Base-by-base conservation (phyloP, 1,140 invertebrate species). In the Drosophila parabipectinata region DNA sequence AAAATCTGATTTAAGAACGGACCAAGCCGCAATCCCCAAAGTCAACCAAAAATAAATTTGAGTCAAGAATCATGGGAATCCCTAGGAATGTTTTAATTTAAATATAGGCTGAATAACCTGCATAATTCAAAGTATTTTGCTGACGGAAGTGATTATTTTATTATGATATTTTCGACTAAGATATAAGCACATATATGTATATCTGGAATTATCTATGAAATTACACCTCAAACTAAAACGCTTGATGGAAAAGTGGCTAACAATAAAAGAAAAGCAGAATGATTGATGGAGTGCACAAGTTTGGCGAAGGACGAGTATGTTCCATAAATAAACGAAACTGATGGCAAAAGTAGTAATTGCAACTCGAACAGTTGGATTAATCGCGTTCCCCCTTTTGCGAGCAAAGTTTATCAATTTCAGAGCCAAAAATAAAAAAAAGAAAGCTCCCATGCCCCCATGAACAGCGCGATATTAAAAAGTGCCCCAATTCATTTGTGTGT, bases 1-100 rank as follows among this genome's bases (percentile, higher is more conserved):
- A 81, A 80, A 71, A 76, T 76, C 72, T 77, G 62, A 77, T 64
- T 80, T 68, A 48, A 62, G 44, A 74, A 64, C 32, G 56, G 21
- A 69, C 63, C 63, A 47, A 56, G 34, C 68, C 72, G 60, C 53
- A 61, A 50, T 50, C 32, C 15, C 39, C 34, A 39, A 54, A 54
- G 14, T 72, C 54, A 44, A 48, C 51, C 12, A 6, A 26, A 58
- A 26, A 71, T 32, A 39, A 10, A 51, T 56, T 21, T 32, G 15
- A 18, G 39, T 28, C 14, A 9, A 32, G 24, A 18, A 41, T 3
- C 3, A n/a, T 4, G 21, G 32, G 28, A 52, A 52, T 51, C 28
- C 37, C 44, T 18, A 18, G 41, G 39, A 15, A 37, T 37, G 3
- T 10, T 9, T 34, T 9, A 34, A 34, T 34, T 34, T 34, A 34